Base-by-base conservation (phyloP, 2,888 invertebrate species). In the Cactoblastis cactorum region DNA sequence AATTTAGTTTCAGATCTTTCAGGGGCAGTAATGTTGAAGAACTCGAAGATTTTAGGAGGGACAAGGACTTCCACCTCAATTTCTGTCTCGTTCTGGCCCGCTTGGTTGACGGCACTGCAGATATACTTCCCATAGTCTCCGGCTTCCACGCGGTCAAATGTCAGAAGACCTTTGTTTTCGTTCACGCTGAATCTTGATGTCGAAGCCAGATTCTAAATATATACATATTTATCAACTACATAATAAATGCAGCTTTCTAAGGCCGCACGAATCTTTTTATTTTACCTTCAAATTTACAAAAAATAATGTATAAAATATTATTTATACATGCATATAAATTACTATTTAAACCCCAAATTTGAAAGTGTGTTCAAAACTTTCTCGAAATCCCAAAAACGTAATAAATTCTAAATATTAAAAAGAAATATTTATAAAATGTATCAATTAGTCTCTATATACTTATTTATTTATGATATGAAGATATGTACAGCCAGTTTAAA, bases 91-190 rank as follows among this genome's bases (percentile, higher is more conserved):
- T 92, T 93, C 37, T 90, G 90, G 1, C 95, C 96, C 5, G 96
- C 97, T 22, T 91, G 91, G 71, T 97, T 97, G 55, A 91, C 91
- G 1, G 97, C 97, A 22, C 91, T 92, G 72, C 97, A 97, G 49
- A 93, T 93, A 75, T 96, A 97, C 57, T 92, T 91, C 0, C 95
- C 96, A 55, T 93, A 93, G 69, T 97, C 97, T 43, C 94, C 94
- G 54, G 94, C 93, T 65, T 93, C 92, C 0, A 96, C 94, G 58
- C 93, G 91, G 48, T 91, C 94, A 59, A 97, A 94, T 2, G 92
- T 93, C 38, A 97, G 77, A 1, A 93, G 82, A 5, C 97, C 97
- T 0, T 92, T 93, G 54, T 90, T 91, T 54, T 92, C 89, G 63
- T 94, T 93, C 0, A 96, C 95, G 37, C 91, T 89, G 68, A 94